Conservation (phyloP, 2,113 vertebrate species). For the Sceloporus tristichus region DNA sequence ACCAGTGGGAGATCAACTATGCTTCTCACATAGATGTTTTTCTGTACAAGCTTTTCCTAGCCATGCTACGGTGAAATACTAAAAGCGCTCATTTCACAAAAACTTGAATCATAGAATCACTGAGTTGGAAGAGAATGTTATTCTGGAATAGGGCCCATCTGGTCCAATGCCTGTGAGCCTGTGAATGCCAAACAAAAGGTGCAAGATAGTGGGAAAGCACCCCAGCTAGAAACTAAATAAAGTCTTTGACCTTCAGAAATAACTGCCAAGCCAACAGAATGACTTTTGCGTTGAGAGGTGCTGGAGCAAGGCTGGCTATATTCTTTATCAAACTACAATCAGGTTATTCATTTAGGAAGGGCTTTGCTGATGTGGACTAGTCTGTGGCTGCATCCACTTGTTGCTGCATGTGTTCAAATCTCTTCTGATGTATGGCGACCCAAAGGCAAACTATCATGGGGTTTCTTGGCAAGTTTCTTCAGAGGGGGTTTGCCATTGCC, state of each 20-base stretch:
- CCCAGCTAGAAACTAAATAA: conserved; percentile 1
- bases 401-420: too few relatives aligned
- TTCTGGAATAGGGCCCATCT: neutral
- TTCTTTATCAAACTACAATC: neutral
- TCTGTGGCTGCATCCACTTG: neutral
- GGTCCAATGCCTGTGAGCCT: conserved; percentile 23
- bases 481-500: too few relatives aligned
- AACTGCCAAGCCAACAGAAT: neutral
- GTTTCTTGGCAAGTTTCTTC: too few relatives aligned
- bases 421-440: too few relatives aligned
- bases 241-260: neutral
- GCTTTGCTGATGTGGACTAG: neutral
- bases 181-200: conserved; percentile 10
- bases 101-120: too few relatives aligned
- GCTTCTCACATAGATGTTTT: neutral
- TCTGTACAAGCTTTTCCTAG: neutral
- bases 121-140: too few relatives aligned
- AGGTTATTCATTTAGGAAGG: neutral
- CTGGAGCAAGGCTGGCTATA: neutral
- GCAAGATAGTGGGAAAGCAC: neutral
- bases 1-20: conserved; percentile 17
- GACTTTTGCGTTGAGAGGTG: neutral
- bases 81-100: conserved; percentile 45
- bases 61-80: conserved; percentile 39
- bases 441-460: too few relatives aligned